phyloP scores from a whole-genome alignment of 2,888 invertebrate genomes.

The Dasypogon diadema region DNA sequence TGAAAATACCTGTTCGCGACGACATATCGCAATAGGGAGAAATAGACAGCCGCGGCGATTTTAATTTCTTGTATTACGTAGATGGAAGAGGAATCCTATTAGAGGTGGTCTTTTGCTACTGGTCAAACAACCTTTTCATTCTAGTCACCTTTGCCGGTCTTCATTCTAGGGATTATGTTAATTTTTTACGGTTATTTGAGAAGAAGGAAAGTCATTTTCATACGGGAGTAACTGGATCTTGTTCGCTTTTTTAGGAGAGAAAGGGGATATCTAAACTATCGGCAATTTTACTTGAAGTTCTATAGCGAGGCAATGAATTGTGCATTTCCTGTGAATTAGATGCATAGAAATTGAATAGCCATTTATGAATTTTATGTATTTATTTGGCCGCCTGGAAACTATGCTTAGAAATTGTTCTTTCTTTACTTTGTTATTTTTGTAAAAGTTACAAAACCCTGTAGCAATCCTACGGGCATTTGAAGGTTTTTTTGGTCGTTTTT shows the following conservation, averaged over 20 bases:
- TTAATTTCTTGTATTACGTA: conserved; percentile 35
- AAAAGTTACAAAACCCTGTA: too few relatives aligned
- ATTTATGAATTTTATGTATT: too few relatives aligned
- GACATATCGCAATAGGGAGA: conserved; percentile 26
- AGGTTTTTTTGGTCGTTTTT: too few relatives aligned
- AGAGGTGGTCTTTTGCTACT: conserved; percentile 30
- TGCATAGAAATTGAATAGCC: too few relatives aligned
- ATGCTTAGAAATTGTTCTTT: too few relatives aligned
- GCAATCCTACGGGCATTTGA: too few relatives aligned
- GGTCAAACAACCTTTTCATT: conserved; percentile 42
- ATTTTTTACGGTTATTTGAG: conserved; percentile 29
- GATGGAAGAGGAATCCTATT: conserved; percentile 6
- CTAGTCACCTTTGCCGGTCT: neutral
- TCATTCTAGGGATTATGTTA: conserved; percentile 34
- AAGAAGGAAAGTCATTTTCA: conserved; percentile 29
- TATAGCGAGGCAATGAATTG: too few relatives aligned
- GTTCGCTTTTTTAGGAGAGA: neutral
- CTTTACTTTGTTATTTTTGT: too few relatives aligned
- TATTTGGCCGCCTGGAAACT: too few relatives aligned
- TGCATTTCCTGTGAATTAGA: too few relatives aligned
- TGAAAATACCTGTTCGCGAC: conserved; percentile 46
- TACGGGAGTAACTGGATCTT: conserved; percentile 33
- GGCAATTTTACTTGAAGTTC: too few relatives aligned
- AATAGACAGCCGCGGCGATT: conserved; percentile 27
- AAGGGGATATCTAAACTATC: too few relatives aligned